Conservation (phyloP, 2,888 invertebrate genomes). For the Timema podura region DNA sequence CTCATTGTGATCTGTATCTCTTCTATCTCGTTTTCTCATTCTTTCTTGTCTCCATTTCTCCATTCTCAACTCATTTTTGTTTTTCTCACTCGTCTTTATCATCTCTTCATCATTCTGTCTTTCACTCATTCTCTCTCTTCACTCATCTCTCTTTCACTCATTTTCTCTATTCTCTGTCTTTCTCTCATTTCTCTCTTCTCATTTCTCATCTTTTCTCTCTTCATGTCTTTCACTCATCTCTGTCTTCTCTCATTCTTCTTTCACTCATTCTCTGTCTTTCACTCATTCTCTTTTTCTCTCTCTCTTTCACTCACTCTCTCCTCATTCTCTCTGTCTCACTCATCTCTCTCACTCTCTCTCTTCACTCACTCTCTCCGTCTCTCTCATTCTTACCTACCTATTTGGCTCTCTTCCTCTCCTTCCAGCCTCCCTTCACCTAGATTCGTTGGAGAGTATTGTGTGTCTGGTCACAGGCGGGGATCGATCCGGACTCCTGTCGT, state of each 20-base stretch:
- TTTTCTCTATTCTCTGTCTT: neutral
- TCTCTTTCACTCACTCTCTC: neutral
- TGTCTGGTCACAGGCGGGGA: too few species aligned
- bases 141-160: neutral
- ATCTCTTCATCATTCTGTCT: neutral
- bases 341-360: neutral
- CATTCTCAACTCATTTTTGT: neutral
- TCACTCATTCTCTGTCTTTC: neutral
- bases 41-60: neutral
- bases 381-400: constrained; percentile 28
- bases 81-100: neutral
- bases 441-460: too few species aligned
- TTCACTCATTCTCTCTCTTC: neutral
- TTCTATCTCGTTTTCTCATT: neutral
- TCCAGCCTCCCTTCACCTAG: constrained; percentile 20
- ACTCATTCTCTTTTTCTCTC: neutral
- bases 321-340: neutral
- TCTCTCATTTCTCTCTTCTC: neutral
- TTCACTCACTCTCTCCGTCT: neutral
- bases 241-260: too few species aligned
- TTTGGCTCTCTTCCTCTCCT: constrained; percentile 20
- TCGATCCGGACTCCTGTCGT: too few species aligned
- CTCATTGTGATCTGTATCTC: too few species aligned
- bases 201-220: neutral
- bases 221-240: too few species aligned